Conservation (phyloP, 2,888 invertebrate genomes). For the Argynnis bischoffii region DNA sequence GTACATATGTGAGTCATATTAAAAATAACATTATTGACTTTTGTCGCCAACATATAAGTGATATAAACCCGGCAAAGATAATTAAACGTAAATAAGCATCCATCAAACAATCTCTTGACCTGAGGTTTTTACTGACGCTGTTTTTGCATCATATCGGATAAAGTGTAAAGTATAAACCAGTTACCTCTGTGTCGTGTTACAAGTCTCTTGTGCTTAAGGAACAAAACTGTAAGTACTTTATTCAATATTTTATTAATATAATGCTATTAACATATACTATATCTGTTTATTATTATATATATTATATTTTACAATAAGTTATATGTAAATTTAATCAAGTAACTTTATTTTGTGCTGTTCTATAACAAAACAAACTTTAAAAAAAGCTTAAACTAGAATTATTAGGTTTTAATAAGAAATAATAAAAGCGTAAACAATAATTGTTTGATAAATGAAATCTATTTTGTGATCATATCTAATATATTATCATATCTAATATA, state of each 20-base stretch:
- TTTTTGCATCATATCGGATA: conserved; percentile 43
- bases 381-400: no score
- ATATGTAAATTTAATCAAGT: no score
- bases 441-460: no score
- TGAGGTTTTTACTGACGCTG: conserved; percentile 38
- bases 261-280: no score
- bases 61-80: neutral
- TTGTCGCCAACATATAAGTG: neutral
- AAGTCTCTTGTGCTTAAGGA: conserved; percentile 16
- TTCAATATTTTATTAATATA: neutral
- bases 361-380: no score
- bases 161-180: conserved; percentile 47
- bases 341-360: no score
- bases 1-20: neutral
- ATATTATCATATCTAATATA: no score
- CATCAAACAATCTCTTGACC: neutral
- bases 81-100: neutral
- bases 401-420: no score
- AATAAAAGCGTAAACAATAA: no score
- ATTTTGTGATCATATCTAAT: no score
- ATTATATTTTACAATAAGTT: no score
- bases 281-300: no score
- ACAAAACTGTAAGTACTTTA: neutral
- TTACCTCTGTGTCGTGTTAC: conserved; percentile 45
- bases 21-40: conserved; percentile 1